Conservation (phyloP, 2,797 vertebrate genomes). For the Arnoldichthys spilopterus region DNA sequence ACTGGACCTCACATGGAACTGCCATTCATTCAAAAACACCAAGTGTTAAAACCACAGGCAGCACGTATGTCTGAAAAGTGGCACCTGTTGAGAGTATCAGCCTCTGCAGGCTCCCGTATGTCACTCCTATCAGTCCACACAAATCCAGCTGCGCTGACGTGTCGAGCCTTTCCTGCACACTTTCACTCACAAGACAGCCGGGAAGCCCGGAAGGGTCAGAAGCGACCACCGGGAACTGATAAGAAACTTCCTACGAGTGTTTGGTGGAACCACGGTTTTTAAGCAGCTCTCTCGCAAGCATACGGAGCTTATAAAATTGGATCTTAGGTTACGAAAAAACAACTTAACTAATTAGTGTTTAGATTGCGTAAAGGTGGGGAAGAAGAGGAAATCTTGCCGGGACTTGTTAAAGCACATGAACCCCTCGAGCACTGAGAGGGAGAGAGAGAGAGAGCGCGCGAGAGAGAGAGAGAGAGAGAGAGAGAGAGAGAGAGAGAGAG, state of each 20-base stretch:
- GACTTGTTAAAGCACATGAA: constrained; percentile 28
- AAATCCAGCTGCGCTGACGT: constrained; percentile 7
- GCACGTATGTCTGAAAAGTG: neutral
- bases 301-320: no score
- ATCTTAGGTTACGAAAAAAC: neutral
- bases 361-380: neutral
- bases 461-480: no score
- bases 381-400: constrained; percentile 31
- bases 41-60: neutral
- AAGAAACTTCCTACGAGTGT: neutral
- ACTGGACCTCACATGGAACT: neutral
- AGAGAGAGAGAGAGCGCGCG: neutral
- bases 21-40: neutral
- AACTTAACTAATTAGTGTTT: neutral
- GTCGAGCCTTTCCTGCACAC: neutral
- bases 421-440: neutral
- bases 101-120: neutral
- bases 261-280: neutral
- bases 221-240: neutral
- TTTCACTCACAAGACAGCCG: neutral
- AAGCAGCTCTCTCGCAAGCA: neutral
- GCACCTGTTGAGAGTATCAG: neutral
- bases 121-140: neutral
- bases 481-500: neutral
- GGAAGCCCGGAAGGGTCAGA: neutral